Evolutionary conservation across 30 jellyfish, hydroid and myxozoan species (phyloP), one percentile per base, ranked within the genome.

Genomic region (Aurelia sp.): DNA sequence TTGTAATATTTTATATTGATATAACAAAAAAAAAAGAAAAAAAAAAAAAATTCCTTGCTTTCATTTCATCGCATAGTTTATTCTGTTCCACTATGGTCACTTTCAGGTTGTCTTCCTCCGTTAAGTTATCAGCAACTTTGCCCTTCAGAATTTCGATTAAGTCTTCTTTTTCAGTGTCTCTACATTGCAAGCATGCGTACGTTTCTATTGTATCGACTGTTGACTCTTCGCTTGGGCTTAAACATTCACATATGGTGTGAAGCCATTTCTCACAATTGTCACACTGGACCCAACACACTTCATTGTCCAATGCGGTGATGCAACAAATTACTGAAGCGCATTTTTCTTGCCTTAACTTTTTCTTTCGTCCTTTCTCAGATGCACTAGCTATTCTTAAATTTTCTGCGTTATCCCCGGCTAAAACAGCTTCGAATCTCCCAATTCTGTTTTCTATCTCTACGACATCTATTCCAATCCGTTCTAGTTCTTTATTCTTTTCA

Each of bases 211-310:
- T 15, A 69, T 47, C 10, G 40, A 69, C 58, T 19, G 22, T 21
- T 22, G 27, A 21, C 50, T 69, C 81, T 69, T 69, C 81, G 62
- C 31, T 22, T 69, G 81, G 81, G 30, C 58, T 69, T 35, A 69
- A 69, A 35, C 81, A 69, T 22, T 69, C 81, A 35, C 81, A 69
- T 4, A 69, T 35, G 41, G 81, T 47, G 40, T n/a, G n/a, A n/a
- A n/a, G n/a, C n/a, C n/a, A n/a, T n/a, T n/a, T n/a, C n/a, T 69
- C 59, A 38, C 62, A 69, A 13, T 5, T 19, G 81, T 69, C 81
- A 69, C 81, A 69, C 62, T 69, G 81, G 4, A 69, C 62, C 81
- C 81, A 69, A 55, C 40, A 58, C 31, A 69, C 62, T 15, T 6
- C 40, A 8, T 30, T 35, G 62, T 69, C 81, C 8, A 19, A 69